phyloP scores from a whole-genome alignment of 2,113 vertebrate species.

The Brachirus orientalis region DNA sequence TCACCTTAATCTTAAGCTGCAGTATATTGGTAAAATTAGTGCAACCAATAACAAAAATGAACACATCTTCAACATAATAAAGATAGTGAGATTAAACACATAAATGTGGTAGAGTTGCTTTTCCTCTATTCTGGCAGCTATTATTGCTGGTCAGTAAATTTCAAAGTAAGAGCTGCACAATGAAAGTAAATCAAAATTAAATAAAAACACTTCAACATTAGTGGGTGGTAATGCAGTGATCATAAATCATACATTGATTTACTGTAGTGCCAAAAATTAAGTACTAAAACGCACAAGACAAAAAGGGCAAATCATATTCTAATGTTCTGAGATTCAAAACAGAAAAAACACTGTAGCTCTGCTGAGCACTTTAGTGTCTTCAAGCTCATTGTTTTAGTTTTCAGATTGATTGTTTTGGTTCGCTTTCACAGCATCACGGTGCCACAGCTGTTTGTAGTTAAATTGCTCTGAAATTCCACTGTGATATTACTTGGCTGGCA shows the following conservation, averaged over 20 bases:
- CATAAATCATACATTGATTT: background rate
- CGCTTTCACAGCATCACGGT: background rate
- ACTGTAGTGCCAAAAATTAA: background rate
- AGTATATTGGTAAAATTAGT: too few species aligned
- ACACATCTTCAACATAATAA: too few species aligned
- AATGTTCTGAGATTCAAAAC: too few species aligned
- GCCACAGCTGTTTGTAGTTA: background rate
- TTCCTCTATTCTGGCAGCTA: too few species aligned
- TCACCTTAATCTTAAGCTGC: too few species aligned
- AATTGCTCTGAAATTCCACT: background rate
- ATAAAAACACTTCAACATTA: too few species aligned
- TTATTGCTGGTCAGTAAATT: background rate
- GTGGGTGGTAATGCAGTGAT: background rate
- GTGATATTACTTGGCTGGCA: background rate
- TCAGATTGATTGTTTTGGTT: background rate
- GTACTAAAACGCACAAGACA: background rate
- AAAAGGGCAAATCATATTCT: background rate
- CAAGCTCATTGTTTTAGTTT: background rate
- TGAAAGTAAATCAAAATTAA: background rate
- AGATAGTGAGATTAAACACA: too few species aligned
- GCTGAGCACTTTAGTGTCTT: background rate
- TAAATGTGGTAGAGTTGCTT: too few species aligned
- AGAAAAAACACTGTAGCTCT: background rate
- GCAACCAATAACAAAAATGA: too few species aligned
- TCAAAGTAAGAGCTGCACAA: background rate